These are phyloP conservation scores for Psix sp. DNA, from an alignment of 1,140 invertebrate species.

Conservation along the genomic window DNA sequence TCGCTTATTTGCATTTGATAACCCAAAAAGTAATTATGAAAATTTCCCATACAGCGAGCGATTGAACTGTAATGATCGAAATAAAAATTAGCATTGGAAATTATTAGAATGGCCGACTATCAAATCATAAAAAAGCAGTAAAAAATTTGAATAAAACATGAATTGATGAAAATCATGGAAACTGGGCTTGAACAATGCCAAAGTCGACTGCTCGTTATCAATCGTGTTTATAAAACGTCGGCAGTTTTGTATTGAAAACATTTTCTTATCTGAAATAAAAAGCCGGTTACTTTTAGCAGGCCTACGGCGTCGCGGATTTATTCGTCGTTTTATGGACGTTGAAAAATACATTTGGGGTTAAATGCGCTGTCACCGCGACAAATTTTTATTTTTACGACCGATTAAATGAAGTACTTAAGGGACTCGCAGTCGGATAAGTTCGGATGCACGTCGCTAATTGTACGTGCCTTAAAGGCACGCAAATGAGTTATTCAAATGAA, in stretches of 20 bases:
- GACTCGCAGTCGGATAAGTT: slow-evolving; percentile 19
- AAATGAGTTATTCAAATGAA: slow-evolving; percentile 45
- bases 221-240: no score
- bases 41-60: neutral
- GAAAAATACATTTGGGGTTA: slow-evolving; percentile 26
- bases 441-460: slow-evolving; percentile 45
- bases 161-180: no score
- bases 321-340: slow-evolving; percentile 26
- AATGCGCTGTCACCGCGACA: slow-evolving; percentile 21
- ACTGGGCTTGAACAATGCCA: no score
- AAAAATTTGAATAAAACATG: no score
- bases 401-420: slow-evolving; percentile 42
- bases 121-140: no score
- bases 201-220: no score
- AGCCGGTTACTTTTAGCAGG: slow-evolving; percentile 1
- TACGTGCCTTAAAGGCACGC: slow-evolving; percentile 25
- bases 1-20: slow-evolving; percentile 4
- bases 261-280: slow-evolving; percentile 21
- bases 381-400: slow-evolving; percentile 49
- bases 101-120: no score
- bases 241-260: no score
- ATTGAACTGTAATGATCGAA: no score
- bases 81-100: no score
- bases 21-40: slow-evolving; percentile 2
- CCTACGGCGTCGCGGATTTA: slow-evolving; percentile 30